phyloP scores from a whole-genome alignment of 2,797 vertebrate genomes.

The Ibycter americanus region DNA sequence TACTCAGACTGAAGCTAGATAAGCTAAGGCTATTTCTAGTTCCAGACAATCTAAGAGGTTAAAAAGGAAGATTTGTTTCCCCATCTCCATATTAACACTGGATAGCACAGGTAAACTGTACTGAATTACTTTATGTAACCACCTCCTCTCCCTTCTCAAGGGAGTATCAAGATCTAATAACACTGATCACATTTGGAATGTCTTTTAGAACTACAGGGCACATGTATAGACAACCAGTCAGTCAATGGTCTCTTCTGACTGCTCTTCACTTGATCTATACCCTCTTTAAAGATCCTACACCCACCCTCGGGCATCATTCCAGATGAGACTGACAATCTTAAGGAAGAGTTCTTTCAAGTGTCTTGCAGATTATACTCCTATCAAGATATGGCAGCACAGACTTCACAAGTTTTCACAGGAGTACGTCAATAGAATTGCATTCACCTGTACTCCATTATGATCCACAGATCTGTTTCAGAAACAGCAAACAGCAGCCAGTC shows the following conservation, averaged over 20 bases:
- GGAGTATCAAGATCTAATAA: not conserved
- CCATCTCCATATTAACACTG: not conserved
- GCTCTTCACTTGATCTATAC: not conserved
- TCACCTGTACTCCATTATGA: not conserved
- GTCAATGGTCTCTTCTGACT: not conserved
- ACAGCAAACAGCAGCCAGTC: not conserved
- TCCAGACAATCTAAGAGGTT: not conserved
- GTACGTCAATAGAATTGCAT: not conserved
- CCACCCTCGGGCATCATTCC: not conserved
- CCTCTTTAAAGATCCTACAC: not conserved
- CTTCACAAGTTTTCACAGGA: not conserved
- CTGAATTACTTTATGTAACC: not conserved
- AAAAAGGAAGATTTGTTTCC: not conserved
- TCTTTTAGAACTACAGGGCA: not conserved
- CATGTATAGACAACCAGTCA: not conserved
- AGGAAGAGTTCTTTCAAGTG: not conserved
- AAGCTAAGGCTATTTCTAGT: not conserved
- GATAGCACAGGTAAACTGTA: not conserved
- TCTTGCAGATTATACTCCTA: not conserved
- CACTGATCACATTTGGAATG: not conserved
- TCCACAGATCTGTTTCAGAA: not conserved
- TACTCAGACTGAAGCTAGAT: not conserved
- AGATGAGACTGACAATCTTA: not conserved
- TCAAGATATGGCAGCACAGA: not conserved
- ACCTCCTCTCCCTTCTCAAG: not conserved